Base-by-base conservation (phyloP, 30 jellyfish, hydroid and myxozoan species). In the Phacellophora camtschatica region DNA sequence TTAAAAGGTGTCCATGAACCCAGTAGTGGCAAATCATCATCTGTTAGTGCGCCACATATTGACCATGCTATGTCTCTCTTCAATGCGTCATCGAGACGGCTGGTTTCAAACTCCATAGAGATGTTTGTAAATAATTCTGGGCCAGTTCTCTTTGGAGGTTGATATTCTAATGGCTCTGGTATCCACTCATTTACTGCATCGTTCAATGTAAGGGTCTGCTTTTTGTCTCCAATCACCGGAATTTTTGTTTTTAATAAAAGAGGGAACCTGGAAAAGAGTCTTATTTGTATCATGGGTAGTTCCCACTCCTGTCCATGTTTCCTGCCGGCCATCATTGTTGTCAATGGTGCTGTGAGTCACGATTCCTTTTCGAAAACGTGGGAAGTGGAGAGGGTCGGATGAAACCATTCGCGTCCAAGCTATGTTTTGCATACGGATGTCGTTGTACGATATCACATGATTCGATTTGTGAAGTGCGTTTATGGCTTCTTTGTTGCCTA, bases 271-370 rank as follows among this genome's bases (percentile, higher is more conserved):
- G 65, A 80, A 80, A 5, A 80, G 71, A 15, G 86, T 66, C 92
- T 27, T 80, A 53, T 66, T 80, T 43, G 92, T 80, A 35, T 80
- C 92, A 32, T 80, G 83, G 13, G 88, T 55, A 6, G 80, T 75
- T 6, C 88, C 78, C 20, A 35, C 45, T 18, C 88, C 88, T 9
- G 88, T 75, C 25, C 23, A 2, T 0, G 88, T 75, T 1, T 75
- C 81, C 80, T 75, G 88, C 35, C 80, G 33, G 25, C 80, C 80
- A 57, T 75, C 88, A 57, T 75, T 75, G 78, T 75, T 75, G 79
- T 55, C 88, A 12, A 57, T 2, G 45, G 73, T 78, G 46, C 69
- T 54, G 13, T 75, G 88, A 23, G 80, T 75, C 19, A 34, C 43
- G 33, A 75, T 55, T 22, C 88, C 88, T 75, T 75, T 75, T 31